Evolutionary conservation across 2,113 vertebrate genomes (phyloP).

Genomic region (Ursus arctos): DNA sequence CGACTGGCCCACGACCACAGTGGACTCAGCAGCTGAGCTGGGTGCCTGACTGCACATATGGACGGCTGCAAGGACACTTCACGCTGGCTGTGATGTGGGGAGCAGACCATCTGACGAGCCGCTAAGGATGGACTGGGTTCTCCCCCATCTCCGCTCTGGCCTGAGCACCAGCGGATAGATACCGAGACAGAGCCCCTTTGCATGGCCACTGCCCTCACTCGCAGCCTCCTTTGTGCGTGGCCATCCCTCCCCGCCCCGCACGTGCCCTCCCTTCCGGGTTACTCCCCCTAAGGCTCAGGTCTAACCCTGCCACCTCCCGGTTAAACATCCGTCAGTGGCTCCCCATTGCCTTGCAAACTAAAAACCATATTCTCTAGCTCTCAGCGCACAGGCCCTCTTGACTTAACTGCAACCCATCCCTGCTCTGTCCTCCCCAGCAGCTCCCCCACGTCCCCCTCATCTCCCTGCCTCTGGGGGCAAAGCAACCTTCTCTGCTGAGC

Average conservation of each 20-base stretch:
- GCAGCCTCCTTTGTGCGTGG: background rate
- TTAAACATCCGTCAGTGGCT: background rate
- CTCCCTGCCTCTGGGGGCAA: background rate
- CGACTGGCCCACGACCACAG: background rate
- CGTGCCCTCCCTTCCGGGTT: accelerated
- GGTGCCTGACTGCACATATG: background rate
- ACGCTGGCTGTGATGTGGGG: background rate
- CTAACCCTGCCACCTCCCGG: background rate
- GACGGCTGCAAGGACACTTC: background rate
- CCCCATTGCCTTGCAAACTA: background rate
- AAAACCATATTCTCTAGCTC: background rate
- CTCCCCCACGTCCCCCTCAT: background rate
- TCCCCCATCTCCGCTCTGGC: background rate
- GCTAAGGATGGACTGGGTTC: accelerated
- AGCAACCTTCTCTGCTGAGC: accelerated
- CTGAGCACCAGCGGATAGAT: background rate
- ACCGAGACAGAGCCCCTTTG: background rate
- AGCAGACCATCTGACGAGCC: background rate
- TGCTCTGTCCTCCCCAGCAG: background rate
- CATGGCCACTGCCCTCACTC: background rate
- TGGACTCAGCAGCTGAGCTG: background rate
- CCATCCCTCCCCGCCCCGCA: background rate
- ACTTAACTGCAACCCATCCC: background rate
- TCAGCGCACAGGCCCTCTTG: no score
- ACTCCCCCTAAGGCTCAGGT: background rate